A percentile compares a stretch with the other conserved stretches of the same genome.
Conservation (phyloP, 2,888 invertebrate species). For the Drosophila rubida region DNA sequence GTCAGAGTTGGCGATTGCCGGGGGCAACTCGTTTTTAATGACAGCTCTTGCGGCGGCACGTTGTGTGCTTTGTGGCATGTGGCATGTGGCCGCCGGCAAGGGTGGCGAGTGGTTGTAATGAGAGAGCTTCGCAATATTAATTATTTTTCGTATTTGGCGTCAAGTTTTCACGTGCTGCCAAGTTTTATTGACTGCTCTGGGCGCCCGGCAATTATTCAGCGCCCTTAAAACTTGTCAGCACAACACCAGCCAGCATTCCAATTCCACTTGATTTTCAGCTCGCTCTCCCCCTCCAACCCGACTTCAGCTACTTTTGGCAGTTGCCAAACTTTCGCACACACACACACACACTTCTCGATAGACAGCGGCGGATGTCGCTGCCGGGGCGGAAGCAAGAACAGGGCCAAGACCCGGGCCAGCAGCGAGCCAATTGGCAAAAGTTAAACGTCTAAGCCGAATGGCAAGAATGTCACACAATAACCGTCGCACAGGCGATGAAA, state of each 20-base stretch:
- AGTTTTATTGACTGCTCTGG: conserved; percentile 39
- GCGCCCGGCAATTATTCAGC: conserved; percentile 34
- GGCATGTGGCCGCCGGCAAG: conserved; percentile 38
- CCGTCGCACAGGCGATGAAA: conserved; percentile 5
- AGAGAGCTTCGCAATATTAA: conserved; percentile 38
- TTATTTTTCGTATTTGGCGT: conserved; percentile 37
- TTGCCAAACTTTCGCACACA: conserved; percentile 38
- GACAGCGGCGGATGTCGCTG: conserved; percentile 15
- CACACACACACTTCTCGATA: conserved; percentile 6
- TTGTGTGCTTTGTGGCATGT: conserved; percentile 15
- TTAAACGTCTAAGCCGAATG: conserved; percentile 19
- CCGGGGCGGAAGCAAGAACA: conserved; percentile 4
- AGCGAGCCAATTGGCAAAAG: conserved; percentile 24
- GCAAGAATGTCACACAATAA: conserved; percentile 17
- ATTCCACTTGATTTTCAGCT: conserved; percentile 19
- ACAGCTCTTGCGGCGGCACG: conserved; percentile 17
- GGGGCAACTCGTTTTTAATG: conserved; percentile 28
- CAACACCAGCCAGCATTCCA: conserved; percentile 13
- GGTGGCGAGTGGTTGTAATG: conserved; percentile 14
- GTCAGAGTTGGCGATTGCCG: background rate
- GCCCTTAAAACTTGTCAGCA: conserved; percentile 40
- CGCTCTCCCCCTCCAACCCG: conserved; percentile 3
- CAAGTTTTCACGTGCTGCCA: conserved; percentile 24
- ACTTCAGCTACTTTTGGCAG: conserved; percentile 22
- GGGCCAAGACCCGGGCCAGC: background rate